Conservation (phyloP, 1,140 invertebrate species). For the Ylistrum balloti region DNA sequence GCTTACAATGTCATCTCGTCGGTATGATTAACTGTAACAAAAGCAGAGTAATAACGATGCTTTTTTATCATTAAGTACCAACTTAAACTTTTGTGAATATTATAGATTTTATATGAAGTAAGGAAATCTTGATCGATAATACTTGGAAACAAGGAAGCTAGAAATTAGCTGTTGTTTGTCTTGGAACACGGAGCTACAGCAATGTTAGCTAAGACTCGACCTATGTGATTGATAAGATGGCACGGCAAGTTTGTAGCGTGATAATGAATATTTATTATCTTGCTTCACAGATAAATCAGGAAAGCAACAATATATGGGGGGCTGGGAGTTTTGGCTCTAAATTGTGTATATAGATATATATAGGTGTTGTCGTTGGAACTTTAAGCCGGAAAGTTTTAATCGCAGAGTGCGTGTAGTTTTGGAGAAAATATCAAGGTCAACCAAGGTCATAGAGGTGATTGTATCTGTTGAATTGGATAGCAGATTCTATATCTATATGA, state of each 20-base stretch:
- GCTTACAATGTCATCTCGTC: too few species aligned
- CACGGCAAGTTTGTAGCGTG: not conserved
- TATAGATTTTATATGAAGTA: not conserved
- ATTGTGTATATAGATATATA: not conserved
- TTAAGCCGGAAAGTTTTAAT: not conserved
- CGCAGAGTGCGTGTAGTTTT: not conserved
- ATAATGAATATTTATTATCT: slow-evolving; percentile 22
- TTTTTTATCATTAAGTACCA: too few species aligned
- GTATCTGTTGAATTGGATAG: not conserved
- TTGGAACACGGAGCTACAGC: not conserved
- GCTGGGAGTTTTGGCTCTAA: not conserved
- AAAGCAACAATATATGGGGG: not conserved
- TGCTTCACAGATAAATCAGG: not conserved
- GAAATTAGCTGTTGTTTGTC: not conserved
- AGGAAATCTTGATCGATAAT: not conserved
- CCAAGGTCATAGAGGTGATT: not conserved
- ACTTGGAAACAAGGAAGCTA: slow-evolving; percentile 2
- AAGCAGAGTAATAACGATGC: too few species aligned
- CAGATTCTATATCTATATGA: too few species aligned
- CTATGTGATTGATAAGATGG: not conserved
- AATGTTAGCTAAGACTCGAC: not conserved
- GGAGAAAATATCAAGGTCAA: not conserved
- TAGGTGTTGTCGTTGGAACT: not conserved
- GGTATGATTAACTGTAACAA: too few species aligned
- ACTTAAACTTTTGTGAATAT: too few species aligned